Evolutionary conservation across 1,140 invertebrate genomes (phyloP).

Genomic region (Doryteuthis pealeii): DNA sequence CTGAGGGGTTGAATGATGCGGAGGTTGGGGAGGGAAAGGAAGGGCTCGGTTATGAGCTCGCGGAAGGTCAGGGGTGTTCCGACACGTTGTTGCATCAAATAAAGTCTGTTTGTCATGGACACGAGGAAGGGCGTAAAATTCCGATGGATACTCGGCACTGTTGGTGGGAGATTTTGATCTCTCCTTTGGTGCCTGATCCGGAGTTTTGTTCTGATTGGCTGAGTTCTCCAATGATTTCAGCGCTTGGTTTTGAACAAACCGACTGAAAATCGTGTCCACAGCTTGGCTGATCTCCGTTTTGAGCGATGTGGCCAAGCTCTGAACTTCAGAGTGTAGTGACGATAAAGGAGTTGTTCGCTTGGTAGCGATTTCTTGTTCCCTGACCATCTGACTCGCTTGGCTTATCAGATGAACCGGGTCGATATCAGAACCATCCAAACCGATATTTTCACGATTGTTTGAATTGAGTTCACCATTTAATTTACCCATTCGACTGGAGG

Average conservation of each 20-base stretch:
- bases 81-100: background rate
- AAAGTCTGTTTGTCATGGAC: slow-evolving; percentile 11
- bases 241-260: slow-evolving; percentile 71
- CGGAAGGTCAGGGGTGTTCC: slow-evolving; percentile 29
- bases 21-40: slow-evolving; percentile 38
- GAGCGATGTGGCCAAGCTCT: slow-evolving; percentile 82
- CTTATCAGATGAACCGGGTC: slow-evolving; percentile 32
- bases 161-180: slow-evolving; percentile 65
- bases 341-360: slow-evolving; percentile 55
- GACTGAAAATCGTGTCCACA: slow-evolving; percentile 84
- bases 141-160: slow-evolving; percentile 70
- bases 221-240: slow-evolving; percentile 9
- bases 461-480: background rate
- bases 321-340: slow-evolving; percentile 68
- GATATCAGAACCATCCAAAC: slow-evolving; percentile 13
- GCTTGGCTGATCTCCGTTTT: slow-evolving; percentile 86
- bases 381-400: slow-evolving; percentile 29
- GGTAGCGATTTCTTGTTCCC: slow-evolving; percentile 68
- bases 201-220: slow-evolving; percentile 73
- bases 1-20: slow-evolving; percentile 45
- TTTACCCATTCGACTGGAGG: slow-evolving; percentile 11
- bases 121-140: slow-evolving; percentile 1
- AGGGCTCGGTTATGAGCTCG: slow-evolving; percentile 38
- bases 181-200: slow-evolving; percentile 32
- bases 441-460: background rate